phyloP scores from a whole-genome alignment of 37 sponge, comb jelly and placozoan genomes.

The Ianthella basta region DNA sequence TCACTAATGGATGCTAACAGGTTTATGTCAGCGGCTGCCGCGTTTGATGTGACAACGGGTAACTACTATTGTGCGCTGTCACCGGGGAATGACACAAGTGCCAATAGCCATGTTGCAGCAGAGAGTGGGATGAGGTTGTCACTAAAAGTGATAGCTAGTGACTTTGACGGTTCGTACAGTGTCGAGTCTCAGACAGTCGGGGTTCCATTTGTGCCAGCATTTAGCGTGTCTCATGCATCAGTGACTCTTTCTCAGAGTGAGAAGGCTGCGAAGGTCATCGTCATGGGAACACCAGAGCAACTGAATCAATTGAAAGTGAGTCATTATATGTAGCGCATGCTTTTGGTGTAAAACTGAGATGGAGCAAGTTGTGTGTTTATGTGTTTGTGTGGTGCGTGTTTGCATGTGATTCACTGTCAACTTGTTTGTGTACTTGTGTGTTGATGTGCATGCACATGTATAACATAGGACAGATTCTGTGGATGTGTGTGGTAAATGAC shows the following conservation, averaged over 20 bases:
- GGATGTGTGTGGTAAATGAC: too few relatives aligned
- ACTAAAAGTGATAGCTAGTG: conserved; percentile 53
- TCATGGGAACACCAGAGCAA: conserved; percentile 54
- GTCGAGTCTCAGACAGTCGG: conserved; percentile 33
- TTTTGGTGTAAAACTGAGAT: too few relatives aligned
- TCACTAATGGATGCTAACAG: background rate
- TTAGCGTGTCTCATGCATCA: conserved; percentile 30
- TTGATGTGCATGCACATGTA: too few relatives aligned
- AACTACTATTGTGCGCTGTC: conserved; percentile 47
- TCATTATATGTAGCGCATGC: background rate
- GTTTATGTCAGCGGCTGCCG: conserved; percentile 29
- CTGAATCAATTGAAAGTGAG: conserved; percentile 57
- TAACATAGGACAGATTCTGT: too few relatives aligned
- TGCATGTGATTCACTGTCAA: background rate
- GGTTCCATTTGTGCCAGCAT: conserved; percentile 69
- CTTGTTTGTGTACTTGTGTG: too few relatives aligned
- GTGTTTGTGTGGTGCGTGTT: too few relatives aligned
- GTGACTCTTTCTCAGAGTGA: conserved; percentile 21
- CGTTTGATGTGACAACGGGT: conserved; percentile 57
- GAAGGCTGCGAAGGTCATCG: conserved; percentile 1
- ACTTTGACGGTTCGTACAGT: conserved; percentile 45
- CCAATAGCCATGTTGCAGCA: conserved; percentile 26
- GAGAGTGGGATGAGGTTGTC: conserved; percentile 35
- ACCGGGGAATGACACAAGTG: background rate
- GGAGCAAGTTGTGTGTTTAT: too few relatives aligned